Conservation (phyloP, 53 echinoderm and acorn worm genomes). For the Holothuria leucospilota region DNA sequence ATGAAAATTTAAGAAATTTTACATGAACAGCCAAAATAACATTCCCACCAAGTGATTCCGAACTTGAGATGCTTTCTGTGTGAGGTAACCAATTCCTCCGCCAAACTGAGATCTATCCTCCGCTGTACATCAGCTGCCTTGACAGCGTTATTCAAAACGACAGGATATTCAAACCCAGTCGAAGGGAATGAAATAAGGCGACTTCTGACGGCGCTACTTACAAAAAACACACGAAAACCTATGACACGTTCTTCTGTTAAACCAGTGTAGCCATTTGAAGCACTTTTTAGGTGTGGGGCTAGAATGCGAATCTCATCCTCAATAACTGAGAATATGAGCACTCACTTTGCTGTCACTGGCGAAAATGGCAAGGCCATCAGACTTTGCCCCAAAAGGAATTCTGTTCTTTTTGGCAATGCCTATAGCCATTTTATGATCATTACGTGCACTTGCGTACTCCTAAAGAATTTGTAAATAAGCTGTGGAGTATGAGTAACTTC, state of each 20-base stretch:
- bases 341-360: slow-evolving; percentile 53
- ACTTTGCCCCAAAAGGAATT: slow-evolving; percentile 57
- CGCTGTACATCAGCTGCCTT: slow-evolving; percentile 40
- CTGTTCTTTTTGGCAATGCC: slow-evolving; percentile 2
- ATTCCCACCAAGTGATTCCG: slow-evolving; percentile 1
- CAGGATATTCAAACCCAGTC: not conserved
- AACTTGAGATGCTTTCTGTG: slow-evolving; percentile 38
- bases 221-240: slow-evolving; percentile 36
- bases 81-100: slow-evolving; percentile 19
- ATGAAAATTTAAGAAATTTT: not conserved
- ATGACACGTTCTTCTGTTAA: slow-evolving; percentile 54
- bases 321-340: slow-evolving; percentile 54
- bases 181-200: not conserved
- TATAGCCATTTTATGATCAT: not conserved
- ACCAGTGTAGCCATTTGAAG: slow-evolving; percentile 60
- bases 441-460: slow-evolving; percentile 18
- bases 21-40: not conserved
- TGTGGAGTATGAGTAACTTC: not conserved
- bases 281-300: slow-evolving; percentile 51
- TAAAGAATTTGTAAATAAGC: slow-evolving; percentile 13
- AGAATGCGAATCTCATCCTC: slow-evolving; percentile 22
- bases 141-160: not conserved
- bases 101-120: slow-evolving; percentile 46
- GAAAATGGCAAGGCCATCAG: slow-evolving; percentile 49
- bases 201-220: slow-evolving; percentile 37